Evolutionary conservation across 2,888 invertebrate genomes (phyloP).

Genomic region (Serrognathus titanus): DNA sequence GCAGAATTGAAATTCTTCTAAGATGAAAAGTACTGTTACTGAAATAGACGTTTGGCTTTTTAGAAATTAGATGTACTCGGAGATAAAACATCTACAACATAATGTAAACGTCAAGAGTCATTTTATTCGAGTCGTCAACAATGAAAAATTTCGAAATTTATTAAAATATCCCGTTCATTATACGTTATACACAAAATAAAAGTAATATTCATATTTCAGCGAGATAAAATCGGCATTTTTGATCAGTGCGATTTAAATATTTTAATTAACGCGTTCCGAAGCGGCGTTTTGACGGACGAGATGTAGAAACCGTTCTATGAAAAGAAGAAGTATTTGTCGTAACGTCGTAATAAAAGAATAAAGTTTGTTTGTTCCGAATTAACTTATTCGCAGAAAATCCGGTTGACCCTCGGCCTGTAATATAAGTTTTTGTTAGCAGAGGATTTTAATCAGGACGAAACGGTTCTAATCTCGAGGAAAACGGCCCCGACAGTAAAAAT

Average conservation of each 20-base stretch:
- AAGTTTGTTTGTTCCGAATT: not conserved
- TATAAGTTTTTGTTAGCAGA: not conserved
- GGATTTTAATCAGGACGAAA: constrained; percentile 2
- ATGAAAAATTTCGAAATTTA: constrained; percentile 19
- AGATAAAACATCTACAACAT: constrained; percentile 6
- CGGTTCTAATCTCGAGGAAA: not conserved
- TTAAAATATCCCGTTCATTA: constrained; percentile 19
- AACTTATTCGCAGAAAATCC: not conserved
- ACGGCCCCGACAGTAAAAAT: not conserved
- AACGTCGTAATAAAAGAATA: not conserved
- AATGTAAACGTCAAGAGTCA: constrained; percentile 20
- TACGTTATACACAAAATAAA: constrained; percentile 16
- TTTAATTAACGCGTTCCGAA: not conserved
- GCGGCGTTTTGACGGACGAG: constrained; percentile 1
- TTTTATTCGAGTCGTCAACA: constrained; percentile 18
- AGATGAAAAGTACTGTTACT: no score
- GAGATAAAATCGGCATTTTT: not conserved
- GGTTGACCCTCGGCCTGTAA: not conserved
- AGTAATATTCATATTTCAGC: constrained; percentile 13
- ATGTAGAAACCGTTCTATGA: no score
- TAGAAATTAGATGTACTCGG: no score
- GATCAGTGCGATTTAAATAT: no score
- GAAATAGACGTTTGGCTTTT: no score
- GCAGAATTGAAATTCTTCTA: no score
- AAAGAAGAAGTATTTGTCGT: not conserved